Evolutionary conservation across 2,888 invertebrate species (phyloP), one percentile per base, ranked within the genome.

Genomic region (Lacanobia wlatinum): DNA sequence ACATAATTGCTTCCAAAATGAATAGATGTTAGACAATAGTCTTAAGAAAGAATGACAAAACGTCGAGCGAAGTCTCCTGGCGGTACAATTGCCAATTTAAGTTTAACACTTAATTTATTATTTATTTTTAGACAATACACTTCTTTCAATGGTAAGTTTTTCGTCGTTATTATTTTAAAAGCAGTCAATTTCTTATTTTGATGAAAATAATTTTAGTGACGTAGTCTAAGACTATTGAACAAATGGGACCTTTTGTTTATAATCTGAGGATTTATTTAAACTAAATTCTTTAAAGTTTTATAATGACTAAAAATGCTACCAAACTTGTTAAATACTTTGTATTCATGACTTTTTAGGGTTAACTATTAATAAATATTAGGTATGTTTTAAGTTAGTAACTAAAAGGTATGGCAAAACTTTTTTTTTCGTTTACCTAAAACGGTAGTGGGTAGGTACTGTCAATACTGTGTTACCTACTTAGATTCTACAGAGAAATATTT

Each of bases 1-100:
- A 89, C 87, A 92, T 93, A 94, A 95, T 94, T 94, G 92, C 91
- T 93, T 92, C 85, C 76, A 91, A 93, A 93, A 93, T 93, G 93
- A 94, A 95, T 93, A 93, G 93, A 90, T 89, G 85, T 89, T 93
- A 94, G 90, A 94, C 94, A 94, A 94, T 91, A 86, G 88, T 72
- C 76, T 87, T 84, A 79, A 66, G 83, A 89, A 90, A 89, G 87
- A 92, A 93, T 89, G 89, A 90, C 89, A 90, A 89, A 88, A 87
- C 83, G 87, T 84, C 87, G 82, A 65, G 85, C 87, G 78, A 88
- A 88, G 87, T 88, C 77, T 88, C 75, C 76, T 81, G 79, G 79
- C 66, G 71, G 76, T 75, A 88, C 87, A 84, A 80, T 84, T 80
- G 83, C 75, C 73, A 80, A 82, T 86, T 80, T 87, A 50, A 80